These are phyloP conservation scores for Melanotaenia parkinsoni DNA, from an alignment of 2,797 vertebrate genomes.

Conservation along the genomic window DNA sequence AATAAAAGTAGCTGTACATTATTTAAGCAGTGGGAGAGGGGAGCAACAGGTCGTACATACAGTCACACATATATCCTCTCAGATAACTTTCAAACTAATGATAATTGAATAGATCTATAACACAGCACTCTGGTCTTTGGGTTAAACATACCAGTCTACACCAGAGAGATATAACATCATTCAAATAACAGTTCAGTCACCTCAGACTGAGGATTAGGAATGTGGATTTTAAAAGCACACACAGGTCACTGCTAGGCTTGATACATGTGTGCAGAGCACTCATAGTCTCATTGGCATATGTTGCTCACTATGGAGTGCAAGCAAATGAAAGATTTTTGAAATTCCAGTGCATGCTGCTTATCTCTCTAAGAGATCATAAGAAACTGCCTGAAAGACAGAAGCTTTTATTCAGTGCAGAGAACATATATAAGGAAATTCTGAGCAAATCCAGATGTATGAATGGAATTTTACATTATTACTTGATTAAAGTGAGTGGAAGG, in stretches of 20 bases:
- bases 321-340: not conserved
- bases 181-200: conserved; percentile 67
- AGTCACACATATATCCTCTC: not conserved
- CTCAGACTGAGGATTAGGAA: conserved; percentile 63
- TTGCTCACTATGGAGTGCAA: conserved; percentile 2
- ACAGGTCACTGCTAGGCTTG: conserved; percentile 29
- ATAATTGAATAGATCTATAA: conserved; percentile 55
- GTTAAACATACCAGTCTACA: conserved; percentile 56
- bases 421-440: not conserved
- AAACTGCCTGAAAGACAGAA: conserved; percentile 6
- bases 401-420: conserved; percentile 6
- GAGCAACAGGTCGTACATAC: conserved; percentile 39
- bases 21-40: conserved; percentile 23
- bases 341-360: not conserved
- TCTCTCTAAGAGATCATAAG: not conserved
- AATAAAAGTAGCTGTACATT: conserved; percentile 57
- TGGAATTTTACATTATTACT: conserved; percentile 15
- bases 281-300: not conserved
- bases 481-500: conserved; percentile 1
- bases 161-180: conserved; percentile 59
- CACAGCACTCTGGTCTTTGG: conserved; percentile 44
- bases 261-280: conserved; percentile 25
- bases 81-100: conserved; percentile 51
- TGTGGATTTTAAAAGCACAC: conserved; percentile 64
- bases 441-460: conserved; percentile 9